Evolutionary conservation across 1,140 invertebrate species (phyloP), one percentile per base, ranked within the genome.

Genomic region (Bombus consobrinus): DNA sequence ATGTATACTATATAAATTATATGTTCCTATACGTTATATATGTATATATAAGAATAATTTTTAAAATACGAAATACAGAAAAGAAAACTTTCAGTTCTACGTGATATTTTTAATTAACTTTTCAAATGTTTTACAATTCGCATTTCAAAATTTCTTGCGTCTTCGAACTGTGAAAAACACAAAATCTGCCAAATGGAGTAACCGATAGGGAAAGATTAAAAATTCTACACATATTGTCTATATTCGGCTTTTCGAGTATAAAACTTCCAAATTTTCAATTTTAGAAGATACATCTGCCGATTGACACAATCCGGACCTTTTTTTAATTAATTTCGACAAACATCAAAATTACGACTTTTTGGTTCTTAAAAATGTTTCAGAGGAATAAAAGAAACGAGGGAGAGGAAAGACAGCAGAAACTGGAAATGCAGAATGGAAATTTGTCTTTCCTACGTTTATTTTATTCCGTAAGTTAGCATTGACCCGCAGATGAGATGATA

Each of bases 401-500:
- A 62, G 5, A 32, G 6, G 1, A 25, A 13, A 22, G 25, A 8
- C 47, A 22, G 6, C 15, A 18, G 34, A 22, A 22, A 34, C 13
- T 22, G 9, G 8, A 12, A 72, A 4, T 8, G 9, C 9, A 39
- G 32, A 41, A 59, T 76, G 34, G 25, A 77, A 74, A 73, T 64
- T 74, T 28, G 22, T 39, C 12, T 81, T 53, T 34, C 22, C 32
- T 32, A n/a, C 6, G 22, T 25, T 43, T 39, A 34, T 82, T 74
- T 47, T 34, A 43, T 82, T 64, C 34, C 8, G 32, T 10, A 28
- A 18, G 68, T 53, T 34, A 68, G 32, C 37, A 28, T 71, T 41
- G 34, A 28, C 37, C 69, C n/a, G 12, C 22, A n/a, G 69, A 22
- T 39, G 32, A 22, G 71, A 81, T 37, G 57, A 74, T 82, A 75